A percentile compares a stretch with the other conserved stretches of the same genome.
These are phyloP conservation scores for Oedothorax gibbosus DNA, from an alignment of 1,140 invertebrate species.

Conservation along the genomic window DNA sequence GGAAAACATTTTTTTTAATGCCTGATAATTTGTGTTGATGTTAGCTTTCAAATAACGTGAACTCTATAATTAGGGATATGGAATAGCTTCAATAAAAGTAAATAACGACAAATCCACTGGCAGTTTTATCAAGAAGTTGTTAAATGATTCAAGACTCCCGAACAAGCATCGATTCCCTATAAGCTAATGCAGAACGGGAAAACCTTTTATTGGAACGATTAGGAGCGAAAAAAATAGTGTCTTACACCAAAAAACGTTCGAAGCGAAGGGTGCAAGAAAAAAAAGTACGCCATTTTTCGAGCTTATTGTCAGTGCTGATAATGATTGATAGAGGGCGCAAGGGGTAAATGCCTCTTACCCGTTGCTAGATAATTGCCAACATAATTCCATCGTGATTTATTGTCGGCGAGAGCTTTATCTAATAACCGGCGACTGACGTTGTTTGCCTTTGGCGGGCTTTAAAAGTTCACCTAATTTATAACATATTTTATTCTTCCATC, in stretches of 20 bases:
- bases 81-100: too few species aligned
- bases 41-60: too few species aligned
- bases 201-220: conserved; percentile 54
- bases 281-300: conserved; percentile 58
- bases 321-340: conserved; percentile 62
- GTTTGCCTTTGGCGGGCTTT: conserved; percentile 60
- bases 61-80: too few species aligned
- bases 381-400: conserved; percentile 62
- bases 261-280: conserved; percentile 27
- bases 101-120: background rate
- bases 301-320: conserved; percentile 62
- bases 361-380: conserved; percentile 62
- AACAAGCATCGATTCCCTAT: conserved; percentile 30
- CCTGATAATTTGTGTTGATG: too few species aligned
- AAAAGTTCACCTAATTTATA: conserved; percentile 61
- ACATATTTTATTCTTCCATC: conserved; percentile 56
- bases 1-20: too few species aligned
- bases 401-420: conserved; percentile 60
- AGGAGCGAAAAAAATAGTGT: conserved; percentile 16
- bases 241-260: background rate
- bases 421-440: conserved; percentile 59
- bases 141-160: conserved; percentile 15
- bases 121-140: conserved; percentile 25
- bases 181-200: conserved; percentile 35
- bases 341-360: conserved; percentile 62